Evolutionary conservation across 2,888 invertebrate genomes (phyloP), one percentile per base, ranked within the genome.

Genomic region (Schrankia costaestrigalis): DNA sequence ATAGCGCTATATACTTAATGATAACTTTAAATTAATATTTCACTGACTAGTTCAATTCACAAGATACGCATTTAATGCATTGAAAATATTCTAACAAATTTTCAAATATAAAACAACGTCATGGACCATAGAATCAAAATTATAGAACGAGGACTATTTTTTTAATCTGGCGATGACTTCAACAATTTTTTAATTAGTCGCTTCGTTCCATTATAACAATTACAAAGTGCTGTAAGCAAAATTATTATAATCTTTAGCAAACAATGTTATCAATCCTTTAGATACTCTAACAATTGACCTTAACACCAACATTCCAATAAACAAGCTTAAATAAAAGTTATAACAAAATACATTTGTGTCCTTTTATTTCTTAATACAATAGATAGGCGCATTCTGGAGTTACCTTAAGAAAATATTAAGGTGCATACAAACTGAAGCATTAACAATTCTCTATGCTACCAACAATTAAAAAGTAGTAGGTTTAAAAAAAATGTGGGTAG

Each of bases 261-360:
- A 31, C 22, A 6, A 6, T 21, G 9, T n/a, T n/a, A 25, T 23
- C 36, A 50, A 34, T 9, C 35, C 41, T 48, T 42, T 50, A 46
- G 49, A 49, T 55, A 56, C 26, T 46, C 54, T 64, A 58, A 55
- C 62, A 66, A 66, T 66, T 66, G 65, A 66, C 65, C 48, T 53
- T 36, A 35, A 47, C 40, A 39, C 33, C 49, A 48, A 48, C 46
- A 38, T 32, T 42, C 46, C 41, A 41, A 18, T 33, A 31, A 40
- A 41, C 15, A 51, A 51, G 38, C 44, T 31, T 41, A 48, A 21
- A 13, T 28, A 44, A 43, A 34, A 35, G 33, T 26, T 11, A 12
- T 22, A 41, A 31, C 23, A 31, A 39, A 14, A 41, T 56, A 46
- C 43, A 46, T 45, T 43, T 51, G 30, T 43, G 36, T 43, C 19